These are phyloP conservation scores for Amblyraja radiata DNA, from an alignment of 2,797 vertebrate species.

Conservation along the genomic window DNA sequence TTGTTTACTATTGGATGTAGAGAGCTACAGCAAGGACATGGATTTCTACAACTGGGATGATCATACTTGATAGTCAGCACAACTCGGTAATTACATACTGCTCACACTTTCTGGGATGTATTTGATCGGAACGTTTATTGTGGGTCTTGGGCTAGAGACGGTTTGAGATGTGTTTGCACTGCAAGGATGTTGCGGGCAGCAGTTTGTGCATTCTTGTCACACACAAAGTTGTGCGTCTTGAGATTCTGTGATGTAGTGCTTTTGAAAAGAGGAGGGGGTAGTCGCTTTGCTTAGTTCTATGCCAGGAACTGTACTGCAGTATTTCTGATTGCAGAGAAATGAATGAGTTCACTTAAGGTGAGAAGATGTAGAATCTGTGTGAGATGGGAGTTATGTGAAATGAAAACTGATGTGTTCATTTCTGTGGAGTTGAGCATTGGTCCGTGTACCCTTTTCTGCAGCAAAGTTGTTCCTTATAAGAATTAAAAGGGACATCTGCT, in stretches of 20 bases:
- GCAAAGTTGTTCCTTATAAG: neutral
- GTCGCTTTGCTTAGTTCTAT: neutral
- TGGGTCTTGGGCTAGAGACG: neutral
- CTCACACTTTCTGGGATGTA: neutral
- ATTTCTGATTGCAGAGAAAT: conserved; percentile 1
- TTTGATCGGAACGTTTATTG: neutral
- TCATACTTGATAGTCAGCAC: neutral
- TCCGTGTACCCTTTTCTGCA: neutral
- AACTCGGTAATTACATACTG: neutral
- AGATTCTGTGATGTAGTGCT: conserved; percentile 24
- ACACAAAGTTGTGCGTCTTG: neutral
- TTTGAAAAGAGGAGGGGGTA: neutral
- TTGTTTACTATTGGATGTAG: neutral
- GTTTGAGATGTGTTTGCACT: neutral
- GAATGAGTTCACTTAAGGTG: conserved; percentile 10
- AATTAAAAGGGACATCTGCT: neutral
- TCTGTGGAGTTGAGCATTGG: neutral
- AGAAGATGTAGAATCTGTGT: neutral
- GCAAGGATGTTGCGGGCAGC: neutral
- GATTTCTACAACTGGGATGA: too few relatives aligned
- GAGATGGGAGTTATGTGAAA: neutral
- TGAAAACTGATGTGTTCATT: neutral
- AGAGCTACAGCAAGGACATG: neutral
- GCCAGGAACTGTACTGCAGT: neutral
- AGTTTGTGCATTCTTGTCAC: conserved; percentile 25